Conservation (phyloP, 2,888 invertebrate genomes). For the Lydus trimaculatus region DNA sequence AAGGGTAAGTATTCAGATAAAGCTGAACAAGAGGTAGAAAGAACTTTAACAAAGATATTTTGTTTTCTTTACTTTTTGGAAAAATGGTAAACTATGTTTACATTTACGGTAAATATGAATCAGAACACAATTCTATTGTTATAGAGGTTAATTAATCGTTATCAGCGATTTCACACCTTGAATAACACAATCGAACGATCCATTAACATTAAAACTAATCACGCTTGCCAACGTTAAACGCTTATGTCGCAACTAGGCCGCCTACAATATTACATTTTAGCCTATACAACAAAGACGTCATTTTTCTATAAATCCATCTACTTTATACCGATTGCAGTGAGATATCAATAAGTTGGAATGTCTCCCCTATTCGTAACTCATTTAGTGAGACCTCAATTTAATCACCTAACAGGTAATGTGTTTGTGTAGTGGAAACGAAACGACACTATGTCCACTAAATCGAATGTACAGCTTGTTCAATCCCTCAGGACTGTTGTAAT, state of each 20-base stretch:
- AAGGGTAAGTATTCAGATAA: neutral
- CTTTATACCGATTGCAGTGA: neutral
- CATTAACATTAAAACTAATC: conserved; percentile 5
- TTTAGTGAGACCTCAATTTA: too few species aligned
- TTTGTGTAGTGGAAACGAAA: too few species aligned
- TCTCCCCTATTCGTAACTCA: too few species aligned
- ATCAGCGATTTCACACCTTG: conserved; percentile 5
- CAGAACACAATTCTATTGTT: neutral
- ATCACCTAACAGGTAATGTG: too few species aligned
- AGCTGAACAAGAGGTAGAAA: neutral
- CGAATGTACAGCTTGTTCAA: neutral
- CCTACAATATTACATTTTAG: neutral
- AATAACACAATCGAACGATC: conserved; percentile 7
- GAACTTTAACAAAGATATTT: too few species aligned
- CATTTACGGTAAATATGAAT: neutral
- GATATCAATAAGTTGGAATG: too few species aligned
- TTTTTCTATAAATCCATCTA: neutral
- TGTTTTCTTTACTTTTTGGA: too few species aligned
- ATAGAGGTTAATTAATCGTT: neutral
- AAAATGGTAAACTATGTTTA: too few species aligned
- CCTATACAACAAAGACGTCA: neutral
- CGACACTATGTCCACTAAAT: neutral
- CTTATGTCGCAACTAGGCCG: conserved; percentile 3
- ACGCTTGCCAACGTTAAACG: neutral
- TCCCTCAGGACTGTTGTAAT: conserved; percentile 1